A percentile compares a stretch with the other conserved stretches of the same genome.
Evolutionary conservation across 2,888 invertebrate genomes (phyloP).

Genomic region (Rosalia funebris): DNA sequence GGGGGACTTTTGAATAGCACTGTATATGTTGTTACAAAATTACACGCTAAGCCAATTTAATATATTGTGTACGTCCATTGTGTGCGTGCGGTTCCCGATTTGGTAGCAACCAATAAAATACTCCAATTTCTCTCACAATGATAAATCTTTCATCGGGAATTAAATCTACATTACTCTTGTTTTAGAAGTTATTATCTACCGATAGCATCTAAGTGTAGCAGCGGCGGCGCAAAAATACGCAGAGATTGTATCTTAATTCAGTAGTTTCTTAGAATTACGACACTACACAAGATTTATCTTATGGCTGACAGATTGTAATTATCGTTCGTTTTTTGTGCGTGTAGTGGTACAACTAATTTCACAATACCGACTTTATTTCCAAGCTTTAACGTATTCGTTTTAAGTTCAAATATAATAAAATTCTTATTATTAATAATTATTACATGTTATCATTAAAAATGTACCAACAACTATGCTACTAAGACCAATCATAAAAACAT

Average conservation of each 20-base stretch:
- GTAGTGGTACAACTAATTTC: conserved; percentile 14
- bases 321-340: conserved; percentile 39
- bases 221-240: conserved; percentile 44
- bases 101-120: too few relatives aligned
- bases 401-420: too few relatives aligned
- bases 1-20: too few relatives aligned
- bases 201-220: conserved; percentile 46
- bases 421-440: too few relatives aligned
- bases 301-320: conserved; percentile 45
- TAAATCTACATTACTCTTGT: conserved; percentile 45
- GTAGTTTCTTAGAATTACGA: conserved; percentile 48
- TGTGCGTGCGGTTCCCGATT: too few relatives aligned
- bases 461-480: too few relatives aligned
- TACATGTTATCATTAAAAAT: too few relatives aligned
- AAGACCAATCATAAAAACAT: too few relatives aligned
- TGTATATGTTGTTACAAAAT: too few relatives aligned
- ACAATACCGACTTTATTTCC: conserved; percentile 27
- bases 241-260: conserved; percentile 47
- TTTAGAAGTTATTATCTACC: conserved; percentile 36
- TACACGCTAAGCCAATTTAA: too few relatives aligned
- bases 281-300: conserved; percentile 43
- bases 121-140: conserved; percentile 26
- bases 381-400: conserved; percentile 7
- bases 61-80: too few relatives aligned
- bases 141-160: conserved; percentile 44